These are phyloP conservation scores for Galeopterus variegatus DNA, from an alignment of 2,113 vertebrate genomes.

Conservation along the genomic window DNA sequence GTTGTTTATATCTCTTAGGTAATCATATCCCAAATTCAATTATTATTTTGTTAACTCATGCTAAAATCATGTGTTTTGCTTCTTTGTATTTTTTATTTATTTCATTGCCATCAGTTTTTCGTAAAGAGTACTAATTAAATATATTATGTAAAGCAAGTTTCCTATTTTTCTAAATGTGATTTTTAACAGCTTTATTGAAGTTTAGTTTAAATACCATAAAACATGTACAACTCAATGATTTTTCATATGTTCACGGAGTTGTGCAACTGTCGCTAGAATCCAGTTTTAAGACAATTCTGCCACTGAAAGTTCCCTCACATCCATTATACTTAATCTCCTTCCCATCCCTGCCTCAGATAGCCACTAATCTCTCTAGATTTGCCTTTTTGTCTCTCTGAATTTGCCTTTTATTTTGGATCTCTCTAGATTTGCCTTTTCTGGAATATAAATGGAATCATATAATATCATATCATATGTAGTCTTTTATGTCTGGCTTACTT, in stretches of 20 bases:
- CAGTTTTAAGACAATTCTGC: not conserved
- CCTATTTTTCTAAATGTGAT: constrained; percentile 10
- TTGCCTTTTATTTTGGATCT: not conserved
- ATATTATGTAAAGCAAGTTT: constrained; percentile 40
- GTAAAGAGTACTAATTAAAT: constrained; percentile 36
- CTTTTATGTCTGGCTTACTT: not conserved
- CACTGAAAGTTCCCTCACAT: not conserved
- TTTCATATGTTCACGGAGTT: not conserved
- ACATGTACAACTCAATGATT: not conserved
- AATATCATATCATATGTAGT: not conserved
- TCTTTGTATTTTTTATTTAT: constrained; percentile 50
- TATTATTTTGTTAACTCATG: constrained; percentile 48
- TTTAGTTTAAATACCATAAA: constrained; percentile 39
- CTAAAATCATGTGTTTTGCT: constrained; percentile 31
- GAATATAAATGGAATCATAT: not conserved
- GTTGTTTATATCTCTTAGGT: constrained; percentile 45
- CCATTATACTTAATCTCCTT: not conserved
- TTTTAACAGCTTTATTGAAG: constrained; percentile 54
- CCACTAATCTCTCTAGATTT: not conserved
- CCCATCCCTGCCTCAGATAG: not conserved
- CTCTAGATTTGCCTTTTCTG: not conserved
- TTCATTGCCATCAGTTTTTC: constrained; percentile 42
- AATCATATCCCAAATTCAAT: constrained; percentile 40
- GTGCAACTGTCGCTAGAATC: not conserved
- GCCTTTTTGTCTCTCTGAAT: not conserved